Base-by-base conservation (phyloP, 2,113 vertebrate genomes). In the Ifrita kowaldi region DNA sequence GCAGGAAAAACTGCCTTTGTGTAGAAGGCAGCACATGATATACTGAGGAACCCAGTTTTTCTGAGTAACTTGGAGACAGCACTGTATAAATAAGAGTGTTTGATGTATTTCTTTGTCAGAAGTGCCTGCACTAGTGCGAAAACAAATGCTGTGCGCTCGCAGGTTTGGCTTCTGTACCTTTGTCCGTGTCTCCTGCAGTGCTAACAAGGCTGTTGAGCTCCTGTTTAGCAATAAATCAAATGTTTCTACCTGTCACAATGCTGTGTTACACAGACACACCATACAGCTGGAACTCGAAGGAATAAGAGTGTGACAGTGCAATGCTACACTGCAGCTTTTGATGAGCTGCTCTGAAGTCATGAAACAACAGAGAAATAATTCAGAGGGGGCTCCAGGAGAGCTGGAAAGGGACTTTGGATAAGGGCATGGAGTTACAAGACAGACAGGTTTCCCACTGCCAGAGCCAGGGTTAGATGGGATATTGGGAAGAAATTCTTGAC, bases 71-170 rank as follows among this genome's bases (percentile, higher is more conserved):
- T 81, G 52, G 73, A 94, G n/a, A 63, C 13, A 21, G 26, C 37
- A 15, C 3, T 28, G 10, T 24, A 26, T 53, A 78, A 95, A 74
- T 33, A 63, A 77, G 23, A 35, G n/a, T 3, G 18, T 60, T 83
- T 39, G 20, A 30, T 24, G 46, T 27, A 71, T 44, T 82, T 39
- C 52, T 87, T 35, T 68, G 56, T 35, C 74, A 71, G 35, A 70
- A 49, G 17, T 2, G 13, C n/a, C 78, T 28, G 47, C 6, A 3
- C 13, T 3, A 55, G 44, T 1, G 2, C 0, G 0, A 59, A 74
- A 91, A 84, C 28, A 87, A 89, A 86, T 8, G 55, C 11, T 33
- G 24, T 3, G 42, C 4, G 49, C 63, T 69, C 2, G 0, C 17
- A 24, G 39, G 20, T 16, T 20, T 53, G 42, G 21, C 10, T 75